Base-by-base conservation (phyloP, 2,888 invertebrate genomes). In the Heliconius ethilla region DNA sequence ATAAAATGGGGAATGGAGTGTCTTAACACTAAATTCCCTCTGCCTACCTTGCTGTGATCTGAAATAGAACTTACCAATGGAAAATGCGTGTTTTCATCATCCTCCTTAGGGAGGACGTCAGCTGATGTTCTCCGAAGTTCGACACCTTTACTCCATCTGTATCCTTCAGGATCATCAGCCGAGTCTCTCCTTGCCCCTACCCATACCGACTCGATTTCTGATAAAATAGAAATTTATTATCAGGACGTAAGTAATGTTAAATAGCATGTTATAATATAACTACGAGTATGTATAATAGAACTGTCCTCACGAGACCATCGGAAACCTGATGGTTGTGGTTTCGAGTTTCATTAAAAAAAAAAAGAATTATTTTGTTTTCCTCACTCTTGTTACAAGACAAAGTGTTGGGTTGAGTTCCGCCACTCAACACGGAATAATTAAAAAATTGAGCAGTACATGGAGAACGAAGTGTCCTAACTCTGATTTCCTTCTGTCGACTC, bases 131-230 rank as follows among this genome's bases (percentile, higher is more conserved):
- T 83, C 1, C 89, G 77, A 4, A 94, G 84, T 78, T 92, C 93
- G 75, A 89, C 80, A 0, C 91, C 90, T 1, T 86, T 86, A 0
- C 83, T 83, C 94, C 92, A 94, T 2, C 92, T 84, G 86, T 93
- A 94, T 0, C 92, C 92, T 0, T 88, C 87, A 0, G 92, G 90
- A 59, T 93, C 93, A 0, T 92, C 91, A 0, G 90, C 89, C 0
- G 90, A 90, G 1, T 86, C 84, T 0, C 94, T 83, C 0, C 92
- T 83, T 0, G 94, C 93, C 0, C 93, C 94, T 1, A 94, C 90
- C 94, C 94, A 94, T 0, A 92, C 87, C 0, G 93, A 89, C 22
- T 92, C 89, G 11, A 94, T 80, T 0, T 82, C 94, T 94, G 82
- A 3, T 72, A 80, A 6, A 27, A 29, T 40, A 29, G 22, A 45